Percentiles rank a stretch among this genome's conserved stretches.
Conservation (phyloP, 2,113 vertebrate species). For the Takifugu bimaculatus region DNA sequence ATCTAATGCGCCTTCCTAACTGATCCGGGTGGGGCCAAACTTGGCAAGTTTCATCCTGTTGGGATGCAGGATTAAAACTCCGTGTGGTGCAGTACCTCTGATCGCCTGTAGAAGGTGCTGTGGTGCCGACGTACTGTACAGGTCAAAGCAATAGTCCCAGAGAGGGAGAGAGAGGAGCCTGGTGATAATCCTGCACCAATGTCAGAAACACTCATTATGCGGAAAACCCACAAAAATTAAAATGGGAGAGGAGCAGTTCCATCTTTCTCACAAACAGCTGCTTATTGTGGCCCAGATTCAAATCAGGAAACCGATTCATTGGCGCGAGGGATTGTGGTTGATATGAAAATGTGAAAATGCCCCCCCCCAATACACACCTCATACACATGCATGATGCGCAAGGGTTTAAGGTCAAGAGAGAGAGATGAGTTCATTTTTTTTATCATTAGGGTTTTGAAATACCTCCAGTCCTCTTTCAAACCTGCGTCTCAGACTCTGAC, state of each 20-base stretch:
- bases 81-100: not conserved
- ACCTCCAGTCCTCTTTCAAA: constrained; percentile 12
- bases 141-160: constrained; percentile 1
- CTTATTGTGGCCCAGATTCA: constrained; percentile 44
- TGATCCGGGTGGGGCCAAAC: not conserved
- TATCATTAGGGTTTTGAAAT: not conserved
- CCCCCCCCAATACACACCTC: not conserved
- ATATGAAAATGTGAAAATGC: constrained; percentile 18
- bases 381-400: not conserved
- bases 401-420: constrained; percentile 33
- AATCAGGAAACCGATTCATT: constrained; percentile 22
- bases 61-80: not conserved
- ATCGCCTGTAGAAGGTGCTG: constrained; percentile 58
- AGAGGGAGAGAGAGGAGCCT: constrained; percentile 13
- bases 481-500: constrained; percentile 41
- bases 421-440: not conserved
- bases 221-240: constrained; percentile 32
- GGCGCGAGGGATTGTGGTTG: constrained; percentile 15
- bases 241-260: constrained; percentile 2
- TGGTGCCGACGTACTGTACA: constrained; percentile 32
- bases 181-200: constrained; percentile 30
- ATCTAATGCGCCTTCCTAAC: too few species aligned
- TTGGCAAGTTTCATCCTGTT: not conserved
- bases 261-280: constrained; percentile 34
- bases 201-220: constrained; percentile 40